These are phyloP conservation scores for Salvelinus fontinalis DNA, from an alignment of 2,113 vertebrate species.

Conservation along the genomic window DNA sequence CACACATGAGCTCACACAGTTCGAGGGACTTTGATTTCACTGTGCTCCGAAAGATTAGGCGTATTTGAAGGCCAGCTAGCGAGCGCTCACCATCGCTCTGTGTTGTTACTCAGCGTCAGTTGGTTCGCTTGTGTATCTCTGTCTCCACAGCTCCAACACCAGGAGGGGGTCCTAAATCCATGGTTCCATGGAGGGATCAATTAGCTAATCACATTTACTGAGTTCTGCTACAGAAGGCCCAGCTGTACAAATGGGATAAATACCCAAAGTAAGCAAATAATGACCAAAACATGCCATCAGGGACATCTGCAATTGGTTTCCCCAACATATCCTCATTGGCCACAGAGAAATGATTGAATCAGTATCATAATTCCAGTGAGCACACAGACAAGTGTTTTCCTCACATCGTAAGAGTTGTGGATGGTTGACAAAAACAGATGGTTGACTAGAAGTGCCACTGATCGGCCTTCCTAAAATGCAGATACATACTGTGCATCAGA, in stretches of 20 bases:
- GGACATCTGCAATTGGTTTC: constrained; percentile 45
- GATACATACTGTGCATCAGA: too few relatives aligned
- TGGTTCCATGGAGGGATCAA: constrained; percentile 41
- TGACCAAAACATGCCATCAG: constrained; percentile 19
- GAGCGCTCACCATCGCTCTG: background rate
- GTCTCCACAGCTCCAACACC: constrained; percentile 30
- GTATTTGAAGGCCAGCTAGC: background rate
- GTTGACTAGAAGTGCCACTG: too few relatives aligned
- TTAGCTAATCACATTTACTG: constrained; percentile 61
- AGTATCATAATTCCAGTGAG: constrained; percentile 4
- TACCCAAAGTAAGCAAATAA: constrained; percentile 64
- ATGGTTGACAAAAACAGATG: too few relatives aligned
- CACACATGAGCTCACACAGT: background rate
- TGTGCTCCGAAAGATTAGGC: constrained; percentile 10
- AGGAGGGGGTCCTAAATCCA: constrained; percentile 35
- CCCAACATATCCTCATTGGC: constrained; percentile 1
- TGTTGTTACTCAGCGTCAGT: too few relatives aligned
- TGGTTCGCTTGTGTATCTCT: constrained; percentile 43
- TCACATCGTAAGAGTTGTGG: background rate
- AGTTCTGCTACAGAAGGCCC: constrained; percentile 49
- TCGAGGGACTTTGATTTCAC: background rate
- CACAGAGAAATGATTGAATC: constrained; percentile 16
- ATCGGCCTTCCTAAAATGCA: too few relatives aligned
- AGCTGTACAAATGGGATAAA: constrained; percentile 66
- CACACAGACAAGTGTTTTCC: constrained; percentile 7